Percentiles rank a stretch among this genome's conserved stretches.
Evolutionary conservation across 2,888 invertebrate genomes (phyloP).

Genomic region (Hirtodrosophila histrioides): DNA sequence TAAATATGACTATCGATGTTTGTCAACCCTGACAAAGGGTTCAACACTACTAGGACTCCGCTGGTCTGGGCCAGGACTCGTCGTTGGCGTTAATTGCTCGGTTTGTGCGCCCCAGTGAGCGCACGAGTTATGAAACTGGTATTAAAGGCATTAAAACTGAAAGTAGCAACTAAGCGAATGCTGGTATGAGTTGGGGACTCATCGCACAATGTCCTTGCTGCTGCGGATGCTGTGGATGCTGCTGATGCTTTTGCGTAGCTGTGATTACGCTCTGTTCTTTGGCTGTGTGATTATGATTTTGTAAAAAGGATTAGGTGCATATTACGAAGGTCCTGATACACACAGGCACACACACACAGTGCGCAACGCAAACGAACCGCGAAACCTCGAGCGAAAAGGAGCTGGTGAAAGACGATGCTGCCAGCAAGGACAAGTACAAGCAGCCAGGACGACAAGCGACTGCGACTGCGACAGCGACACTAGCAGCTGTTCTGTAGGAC

Average conservation of each 20-base stretch:
- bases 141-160: slow-evolving; percentile 69
- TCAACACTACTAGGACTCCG: slow-evolving; percentile 23
- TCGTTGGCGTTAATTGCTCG: slow-evolving; percentile 70
- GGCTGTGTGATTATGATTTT: slow-evolving; percentile 72
- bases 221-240: slow-evolving; percentile 23
- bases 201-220: slow-evolving; percentile 41
- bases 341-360: slow-evolving; percentile 19
- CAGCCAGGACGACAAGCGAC: slow-evolving; percentile 25
- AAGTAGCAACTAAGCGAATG: slow-evolving; percentile 70
- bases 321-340: slow-evolving; percentile 58
- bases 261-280: slow-evolving; percentile 71
- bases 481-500: slow-evolving; percentile 39
- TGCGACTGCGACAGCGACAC: slow-evolving; percentile 18
- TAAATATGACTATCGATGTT: slow-evolving; percentile 38
- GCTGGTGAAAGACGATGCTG: slow-evolving; percentile 50
- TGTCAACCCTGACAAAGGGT: slow-evolving; percentile 31
- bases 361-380: slow-evolving; percentile 69
- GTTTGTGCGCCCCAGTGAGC: slow-evolving; percentile 68
- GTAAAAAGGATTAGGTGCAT: slow-evolving; percentile 79
- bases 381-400: slow-evolving; percentile 66
- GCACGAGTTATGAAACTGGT: slow-evolving; percentile 78
- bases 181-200: slow-evolving; percentile 28
- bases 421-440: slow-evolving; percentile 46
- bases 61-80: slow-evolving; percentile 11
- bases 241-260: slow-evolving; percentile 46